Evolutionary conservation across 2,888 invertebrate species (phyloP).

Genomic region (Oscheius sp.): DNA sequence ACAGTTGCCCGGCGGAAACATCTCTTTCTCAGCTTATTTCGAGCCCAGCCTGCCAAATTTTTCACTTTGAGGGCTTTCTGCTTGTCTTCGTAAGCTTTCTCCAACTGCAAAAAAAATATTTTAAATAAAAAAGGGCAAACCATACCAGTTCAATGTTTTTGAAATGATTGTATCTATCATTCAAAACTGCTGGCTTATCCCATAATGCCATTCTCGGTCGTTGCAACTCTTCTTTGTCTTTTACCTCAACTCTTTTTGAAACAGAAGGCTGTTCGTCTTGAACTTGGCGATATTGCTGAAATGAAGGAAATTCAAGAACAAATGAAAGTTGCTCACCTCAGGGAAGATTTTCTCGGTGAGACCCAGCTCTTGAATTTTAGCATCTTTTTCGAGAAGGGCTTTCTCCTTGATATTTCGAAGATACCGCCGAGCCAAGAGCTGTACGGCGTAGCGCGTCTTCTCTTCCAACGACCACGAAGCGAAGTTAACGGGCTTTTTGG

Average conservation of each 20-base stretch:
- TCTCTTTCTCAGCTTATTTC: background rate
- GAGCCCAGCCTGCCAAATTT: background rate
- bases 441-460: background rate
- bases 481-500: background rate
- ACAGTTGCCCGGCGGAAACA: background rate
- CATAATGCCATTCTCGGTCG: background rate
- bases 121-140: background rate
- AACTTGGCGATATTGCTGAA: constrained; percentile 15
- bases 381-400: background rate
- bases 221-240: background rate
- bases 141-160: constrained; percentile 12
- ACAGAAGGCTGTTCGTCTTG: background rate
- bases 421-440: background rate
- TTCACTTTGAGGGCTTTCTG: background rate
- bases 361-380: background rate
- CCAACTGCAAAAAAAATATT: background rate
- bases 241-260: background rate
- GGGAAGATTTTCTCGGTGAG: constrained; percentile 13
- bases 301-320: background rate
- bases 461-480: background rate
- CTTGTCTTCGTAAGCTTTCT: constrained; percentile 1
- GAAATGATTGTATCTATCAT: constrained; percentile 16
- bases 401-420: constrained; percentile 6
- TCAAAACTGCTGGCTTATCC: background rate
- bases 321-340: background rate